Conservation (phyloP, 2,888 invertebrate species). For the Hermodice carunculata region DNA sequence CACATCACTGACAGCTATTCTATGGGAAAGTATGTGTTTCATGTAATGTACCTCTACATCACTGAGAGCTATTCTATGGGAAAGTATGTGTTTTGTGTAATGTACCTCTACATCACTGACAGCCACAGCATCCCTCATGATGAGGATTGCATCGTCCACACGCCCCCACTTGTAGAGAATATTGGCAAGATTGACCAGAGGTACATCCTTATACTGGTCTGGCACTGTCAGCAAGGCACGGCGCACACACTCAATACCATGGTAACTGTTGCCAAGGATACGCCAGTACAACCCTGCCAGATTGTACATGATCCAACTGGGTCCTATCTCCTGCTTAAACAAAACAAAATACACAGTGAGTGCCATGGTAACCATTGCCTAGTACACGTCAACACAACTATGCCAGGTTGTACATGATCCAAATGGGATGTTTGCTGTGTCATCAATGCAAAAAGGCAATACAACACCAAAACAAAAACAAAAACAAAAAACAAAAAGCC, state of each 20-base stretch:
- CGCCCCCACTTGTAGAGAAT: slow-evolving; percentile 75
- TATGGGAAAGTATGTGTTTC: too few relatives aligned
- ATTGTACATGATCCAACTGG: slow-evolving; percentile 81
- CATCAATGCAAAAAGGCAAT: too few relatives aligned
- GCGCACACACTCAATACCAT: slow-evolving; percentile 80
- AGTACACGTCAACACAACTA: slow-evolving; percentile 84
- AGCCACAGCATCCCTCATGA: slow-evolving; percentile 76
- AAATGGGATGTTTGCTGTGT: slow-evolving; percentile 81
- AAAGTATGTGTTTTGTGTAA: too few relatives aligned
- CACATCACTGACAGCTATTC: too few relatives aligned
- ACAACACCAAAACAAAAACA: too few relatives aligned
- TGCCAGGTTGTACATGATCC: slow-evolving; percentile 81
- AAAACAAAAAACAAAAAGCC: too few relatives aligned
- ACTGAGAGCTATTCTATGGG: slow-evolving; percentile 75
- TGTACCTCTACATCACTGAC: slow-evolving; percentile 77
- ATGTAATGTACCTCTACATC: slow-evolving; percentile 77
- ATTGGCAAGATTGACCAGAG: slow-evolving; percentile 80
- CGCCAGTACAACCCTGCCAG: slow-evolving; percentile 85
- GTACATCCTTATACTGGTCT: slow-evolving; percentile 76
- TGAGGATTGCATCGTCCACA: slow-evolving; percentile 76
- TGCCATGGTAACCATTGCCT: slow-evolving; percentile 78
- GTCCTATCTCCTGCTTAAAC: slow-evolving; percentile 81
- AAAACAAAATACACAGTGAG: slow-evolving; percentile 81
- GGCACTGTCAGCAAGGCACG: slow-evolving; percentile 76
- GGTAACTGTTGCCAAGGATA: slow-evolving; percentile 77